Conservation (phyloP, 1,140 invertebrate genomes). For the Ceratina australensis region DNA sequence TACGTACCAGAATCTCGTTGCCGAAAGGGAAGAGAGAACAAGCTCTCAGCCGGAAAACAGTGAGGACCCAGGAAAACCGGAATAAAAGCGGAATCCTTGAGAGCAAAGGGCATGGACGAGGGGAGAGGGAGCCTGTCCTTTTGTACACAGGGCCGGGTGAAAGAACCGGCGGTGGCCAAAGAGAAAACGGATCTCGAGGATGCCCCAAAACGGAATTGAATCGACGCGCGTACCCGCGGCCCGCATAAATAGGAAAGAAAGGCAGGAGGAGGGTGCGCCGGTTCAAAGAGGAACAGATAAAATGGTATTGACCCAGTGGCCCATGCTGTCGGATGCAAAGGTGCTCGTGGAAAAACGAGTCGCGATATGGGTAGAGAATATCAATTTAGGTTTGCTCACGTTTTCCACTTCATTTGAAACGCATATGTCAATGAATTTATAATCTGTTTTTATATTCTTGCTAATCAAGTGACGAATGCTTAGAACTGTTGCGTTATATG, state of each 20-base stretch:
- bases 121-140: background rate
- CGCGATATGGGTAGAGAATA: too few species aligned
- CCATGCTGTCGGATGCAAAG: background rate
- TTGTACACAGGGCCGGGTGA: background rate
- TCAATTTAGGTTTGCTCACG: too few species aligned
- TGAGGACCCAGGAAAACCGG: background rate
- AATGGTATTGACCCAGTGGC: constrained; percentile 48
- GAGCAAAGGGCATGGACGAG: background rate
- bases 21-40: background rate
- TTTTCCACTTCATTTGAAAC: too few species aligned
- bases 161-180: background rate
- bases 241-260: constrained; percentile 55
- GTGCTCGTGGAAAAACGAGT: background rate
- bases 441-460: too few species aligned
- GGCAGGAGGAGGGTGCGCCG: background rate
- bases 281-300: constrained; percentile 55
- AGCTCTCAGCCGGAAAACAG: too few species aligned
- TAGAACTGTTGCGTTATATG: too few species aligned
- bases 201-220: constrained; percentile 57
- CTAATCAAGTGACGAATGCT: too few species aligned
- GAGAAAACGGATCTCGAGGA: constrained; percentile 26
- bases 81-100: background rate
- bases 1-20: too few species aligned
- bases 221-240: constrained; percentile 51
- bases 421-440: too few species aligned